These are phyloP conservation scores for Trisateles emortualis DNA, from an alignment of 2,888 invertebrate genomes.

Conservation along the genomic window DNA sequence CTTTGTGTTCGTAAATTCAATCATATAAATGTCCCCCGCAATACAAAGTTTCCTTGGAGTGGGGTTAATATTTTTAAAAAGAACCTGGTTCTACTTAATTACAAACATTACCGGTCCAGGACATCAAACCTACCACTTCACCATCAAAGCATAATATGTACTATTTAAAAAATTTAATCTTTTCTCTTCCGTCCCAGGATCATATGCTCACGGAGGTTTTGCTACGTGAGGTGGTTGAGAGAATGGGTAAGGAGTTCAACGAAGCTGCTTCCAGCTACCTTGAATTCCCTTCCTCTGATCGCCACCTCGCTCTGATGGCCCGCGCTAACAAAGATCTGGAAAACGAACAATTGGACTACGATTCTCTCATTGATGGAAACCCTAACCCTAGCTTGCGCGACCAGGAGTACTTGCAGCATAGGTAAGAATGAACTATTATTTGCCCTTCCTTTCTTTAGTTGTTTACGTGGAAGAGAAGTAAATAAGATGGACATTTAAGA, in stretches of 20 bases:
- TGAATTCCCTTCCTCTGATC: constrained; percentile 87
- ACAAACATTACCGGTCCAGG: too few relatives aligned
- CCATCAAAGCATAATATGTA: neutral
- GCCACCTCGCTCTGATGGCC: constrained; percentile 79
- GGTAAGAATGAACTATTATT: constrained; percentile 59
- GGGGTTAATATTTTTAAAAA: too few relatives aligned
- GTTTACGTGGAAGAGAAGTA: too few relatives aligned
- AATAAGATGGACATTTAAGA: too few relatives aligned
- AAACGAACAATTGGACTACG: constrained; percentile 90
- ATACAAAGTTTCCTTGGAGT: too few relatives aligned
- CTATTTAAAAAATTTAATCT: neutral
- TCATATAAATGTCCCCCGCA: too few relatives aligned
- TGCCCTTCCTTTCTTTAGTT: too few relatives aligned
- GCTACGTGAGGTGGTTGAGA: constrained; percentile 91
- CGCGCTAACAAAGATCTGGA: constrained; percentile 87
- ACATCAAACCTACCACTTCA: too few relatives aligned
- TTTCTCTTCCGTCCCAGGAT: constrained; percentile 71
- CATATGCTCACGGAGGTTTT: constrained; percentile 90
- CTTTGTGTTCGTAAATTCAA: too few relatives aligned
- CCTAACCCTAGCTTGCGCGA: constrained; percentile 94
- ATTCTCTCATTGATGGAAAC: constrained; percentile 89
- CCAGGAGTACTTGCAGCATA: constrained; percentile 95
- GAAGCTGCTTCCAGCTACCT: constrained; percentile 89
- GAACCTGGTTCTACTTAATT: too few relatives aligned
- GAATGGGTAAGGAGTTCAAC: constrained; percentile 91